Evolutionary conservation across 2,113 vertebrate genomes (phyloP).

Genomic region (Cyprinus carpio): DNA sequence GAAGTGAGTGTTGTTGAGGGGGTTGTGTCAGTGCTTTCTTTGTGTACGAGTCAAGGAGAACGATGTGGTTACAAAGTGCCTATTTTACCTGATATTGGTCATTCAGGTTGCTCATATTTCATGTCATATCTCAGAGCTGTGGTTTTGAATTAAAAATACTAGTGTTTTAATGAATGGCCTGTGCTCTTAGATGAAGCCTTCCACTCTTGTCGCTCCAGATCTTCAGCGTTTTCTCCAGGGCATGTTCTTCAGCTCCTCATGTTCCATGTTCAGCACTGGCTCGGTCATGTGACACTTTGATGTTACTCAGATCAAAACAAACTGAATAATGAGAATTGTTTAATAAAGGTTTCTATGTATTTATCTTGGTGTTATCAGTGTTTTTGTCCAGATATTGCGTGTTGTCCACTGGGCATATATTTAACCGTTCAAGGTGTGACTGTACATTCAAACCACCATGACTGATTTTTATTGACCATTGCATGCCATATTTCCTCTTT

Average conservation of each 20-base stretch:
- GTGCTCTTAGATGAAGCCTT: not conserved
- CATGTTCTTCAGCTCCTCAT: not conserved
- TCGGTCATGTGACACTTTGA: constrained; percentile 31
- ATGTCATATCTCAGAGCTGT: not conserved
- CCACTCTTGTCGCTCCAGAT: not conserved
- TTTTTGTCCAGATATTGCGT: not conserved
- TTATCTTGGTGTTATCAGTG: not conserved
- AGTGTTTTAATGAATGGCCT: not conserved
- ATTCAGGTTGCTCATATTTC: not conserved
- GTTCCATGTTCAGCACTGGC: constrained; percentile 5
- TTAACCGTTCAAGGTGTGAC: not conserved
- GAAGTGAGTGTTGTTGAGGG: not conserved
- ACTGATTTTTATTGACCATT: not conserved
- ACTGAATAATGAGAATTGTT: constrained; percentile 42
- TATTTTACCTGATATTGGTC: constrained; percentile 36
- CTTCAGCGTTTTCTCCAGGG: not conserved
- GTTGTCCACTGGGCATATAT: not conserved
- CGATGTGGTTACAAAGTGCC: constrained; percentile 39
- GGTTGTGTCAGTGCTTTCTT: constrained; percentile 14
- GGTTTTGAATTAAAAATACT: not conserved
- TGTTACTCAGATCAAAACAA: constrained; percentile 50
- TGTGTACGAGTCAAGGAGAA: not conserved
- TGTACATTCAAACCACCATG: not conserved
- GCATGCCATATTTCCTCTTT: not conserved
- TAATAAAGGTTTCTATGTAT: constrained; percentile 67